A percentile compares a stretch with the other conserved stretches of the same genome.
These are phyloP conservation scores for Leucoraja ocellata DNA, from an alignment of 2,797 vertebrate species.

Conservation along the genomic window DNA sequence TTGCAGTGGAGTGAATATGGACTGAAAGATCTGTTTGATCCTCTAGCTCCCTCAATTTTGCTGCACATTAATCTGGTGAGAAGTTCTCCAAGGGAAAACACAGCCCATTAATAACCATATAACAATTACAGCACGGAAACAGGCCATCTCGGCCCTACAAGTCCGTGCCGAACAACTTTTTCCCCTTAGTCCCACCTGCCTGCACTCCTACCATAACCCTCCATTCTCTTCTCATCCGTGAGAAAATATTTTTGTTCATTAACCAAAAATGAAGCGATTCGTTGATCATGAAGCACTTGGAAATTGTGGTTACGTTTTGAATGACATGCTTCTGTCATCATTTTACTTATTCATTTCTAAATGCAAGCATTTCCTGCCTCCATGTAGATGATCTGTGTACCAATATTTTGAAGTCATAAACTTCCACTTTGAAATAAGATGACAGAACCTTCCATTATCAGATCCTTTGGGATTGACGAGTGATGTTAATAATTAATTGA, in stretches of 20 bases:
- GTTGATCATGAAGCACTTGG: not conserved
- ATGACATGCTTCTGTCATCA: not conserved
- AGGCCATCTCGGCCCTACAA: too few species aligned
- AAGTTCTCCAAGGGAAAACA: not conserved
- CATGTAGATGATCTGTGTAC: not conserved
- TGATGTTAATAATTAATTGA: not conserved
- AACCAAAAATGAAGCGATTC: not conserved
- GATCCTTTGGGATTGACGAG: not conserved
- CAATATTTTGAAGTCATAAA: too few species aligned
- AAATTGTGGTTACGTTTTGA: not conserved
- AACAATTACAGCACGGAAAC: too few species aligned
- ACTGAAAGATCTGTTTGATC: not conserved
- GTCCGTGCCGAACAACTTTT: too few species aligned
- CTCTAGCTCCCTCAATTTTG: not conserved
- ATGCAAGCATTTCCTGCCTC: not conserved
- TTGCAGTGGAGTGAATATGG: not conserved
- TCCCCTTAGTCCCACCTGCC: too few species aligned
- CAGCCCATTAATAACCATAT: not conserved
- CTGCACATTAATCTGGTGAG: not conserved
- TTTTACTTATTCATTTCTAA: not conserved
- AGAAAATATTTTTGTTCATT: not conserved
- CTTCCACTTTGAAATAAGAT: not conserved
- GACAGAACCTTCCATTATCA: not conserved
- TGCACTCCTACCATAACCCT: too few species aligned
- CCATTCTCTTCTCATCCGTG: too few species aligned